Evolutionary conservation across 2,797 vertebrate species (phyloP).

Genomic region (Anniella stebbinsi): DNA sequence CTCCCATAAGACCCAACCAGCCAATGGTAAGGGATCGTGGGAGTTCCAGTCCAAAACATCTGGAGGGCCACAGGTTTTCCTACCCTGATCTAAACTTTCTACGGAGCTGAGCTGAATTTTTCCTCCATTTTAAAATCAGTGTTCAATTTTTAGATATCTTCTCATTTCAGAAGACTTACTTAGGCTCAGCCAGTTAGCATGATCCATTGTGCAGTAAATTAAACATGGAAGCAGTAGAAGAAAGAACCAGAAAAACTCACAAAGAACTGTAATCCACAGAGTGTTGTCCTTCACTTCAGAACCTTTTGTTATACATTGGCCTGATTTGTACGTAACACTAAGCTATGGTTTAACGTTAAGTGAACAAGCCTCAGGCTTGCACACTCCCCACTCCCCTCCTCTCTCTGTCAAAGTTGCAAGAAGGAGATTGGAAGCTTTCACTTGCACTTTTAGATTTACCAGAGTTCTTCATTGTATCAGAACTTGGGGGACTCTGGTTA

Average conservation of each 20-base stretch:
- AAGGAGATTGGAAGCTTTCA: not conserved
- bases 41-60: no score
- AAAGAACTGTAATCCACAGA: not conserved
- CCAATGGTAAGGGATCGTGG: no score
- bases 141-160: not conserved
- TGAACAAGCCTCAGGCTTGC: not conserved
- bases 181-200: not conserved
- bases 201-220: not conserved
- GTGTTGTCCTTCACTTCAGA: not conserved
- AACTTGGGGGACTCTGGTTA: not conserved
- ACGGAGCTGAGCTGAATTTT: not conserved
- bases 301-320: no score
- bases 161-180: not conserved
- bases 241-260: not conserved
- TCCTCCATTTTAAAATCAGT: not conserved
- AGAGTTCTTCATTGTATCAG: not conserved
- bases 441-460: not conserved
- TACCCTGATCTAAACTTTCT: not conserved
- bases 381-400: not conserved
- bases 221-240: not conserved
- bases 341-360: not conserved
- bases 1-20: no score
- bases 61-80: no score
- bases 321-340: not conserved
- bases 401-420: not conserved